Evolutionary conservation across 2,888 invertebrate genomes (phyloP).

Genomic region (Auanema sp.): DNA sequence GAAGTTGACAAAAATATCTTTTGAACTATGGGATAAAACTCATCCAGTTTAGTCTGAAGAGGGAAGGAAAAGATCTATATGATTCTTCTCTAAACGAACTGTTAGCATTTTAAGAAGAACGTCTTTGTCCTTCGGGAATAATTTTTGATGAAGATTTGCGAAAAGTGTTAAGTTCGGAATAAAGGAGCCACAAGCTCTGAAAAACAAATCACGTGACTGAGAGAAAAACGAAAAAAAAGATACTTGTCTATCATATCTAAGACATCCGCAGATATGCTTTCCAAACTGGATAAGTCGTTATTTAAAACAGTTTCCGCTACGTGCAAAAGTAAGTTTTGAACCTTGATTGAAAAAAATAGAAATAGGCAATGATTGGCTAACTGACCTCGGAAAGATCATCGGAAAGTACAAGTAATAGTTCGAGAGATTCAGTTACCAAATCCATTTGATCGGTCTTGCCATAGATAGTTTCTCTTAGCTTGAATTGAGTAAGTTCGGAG

Average conservation of each 20-base stretch:
- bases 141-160: slow-evolving; percentile 46
- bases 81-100: slow-evolving; percentile 1
- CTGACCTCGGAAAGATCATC: slow-evolving; percentile 27
- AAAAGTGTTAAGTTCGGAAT: slow-evolving; percentile 58
- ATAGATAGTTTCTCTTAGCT: slow-evolving; percentile 20
- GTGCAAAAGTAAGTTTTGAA: slow-evolving; percentile 25
- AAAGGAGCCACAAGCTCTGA: slow-evolving; percentile 54
- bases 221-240: slow-evolving; percentile 6
- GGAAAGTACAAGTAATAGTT: slow-evolving; percentile 29
- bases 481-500: slow-evolving; percentile 1
- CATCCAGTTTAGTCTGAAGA: slow-evolving; percentile 26
- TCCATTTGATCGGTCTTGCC: slow-evolving; percentile 28
- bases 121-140: slow-evolving; percentile 28
- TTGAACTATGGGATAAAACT: slow-evolving; percentile 31
- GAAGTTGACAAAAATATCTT: slow-evolving; percentile 34
- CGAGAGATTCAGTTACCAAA: slow-evolving; percentile 32
- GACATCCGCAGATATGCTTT: slow-evolving; percentile 45
- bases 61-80: background rate
- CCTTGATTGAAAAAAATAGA: slow-evolving; percentile 2
- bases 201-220: too few relatives aligned
- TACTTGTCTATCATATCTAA: slow-evolving; percentile 60
- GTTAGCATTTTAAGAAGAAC: slow-evolving; percentile 23
- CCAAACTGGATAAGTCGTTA: slow-evolving; percentile 27
- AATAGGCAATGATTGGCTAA: background rate
- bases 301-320: slow-evolving; percentile 26